Base-by-base conservation (phyloP, 2,113 vertebrate species). In the Camelus bactrianus region DNA sequence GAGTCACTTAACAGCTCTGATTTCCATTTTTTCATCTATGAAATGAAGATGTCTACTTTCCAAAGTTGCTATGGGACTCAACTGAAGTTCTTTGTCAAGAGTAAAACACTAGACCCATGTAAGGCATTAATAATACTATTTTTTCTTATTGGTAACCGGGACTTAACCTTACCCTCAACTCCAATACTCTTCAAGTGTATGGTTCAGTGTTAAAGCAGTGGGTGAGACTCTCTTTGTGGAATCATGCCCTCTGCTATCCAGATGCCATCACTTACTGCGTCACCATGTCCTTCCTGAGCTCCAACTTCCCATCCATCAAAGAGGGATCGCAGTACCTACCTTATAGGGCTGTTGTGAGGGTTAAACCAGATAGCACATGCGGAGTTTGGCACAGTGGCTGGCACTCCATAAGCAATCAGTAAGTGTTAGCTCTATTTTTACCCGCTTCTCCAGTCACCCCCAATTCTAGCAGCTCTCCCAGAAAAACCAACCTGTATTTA, bases 401-500 rank as follows among this genome's bases (percentile, higher is more conserved):
- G 16, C 32, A 7, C 35, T 50, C 32, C 22, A 2, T 20, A 20
- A 54, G 30, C 38, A 35, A 10, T 46, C 46, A 83, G 10, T 2
- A 67, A 19, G 86, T 88, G 48, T 85, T 97, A 85, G 83, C 54
- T 85, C 94, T 96, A 54, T 93, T 94, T 83, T 62, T 76, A 97
- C 17, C 38, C 30, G 67, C 42, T 84, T 72, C 38, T 79, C 8
- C 38, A 70, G 7, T 77, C 16, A 65, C 42, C 35, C 95, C 93
- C 97, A 83, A 38, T 42, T 89, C 95, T 96, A 95, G 96, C 95
- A 95, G 62, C 54, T 52, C 85, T 96, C 96, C 89, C 46, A 14
- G 48, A 73, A 22, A 17, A 97, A 97, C 97, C 97, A 97, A 95
- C 97, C 90, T 97, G 85, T 98, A 97, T 98, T 98, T 98, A 98